These are phyloP conservation scores for Littorina saxatilis DNA, from an alignment of 1,140 invertebrate genomes.

Conservation along the genomic window DNA sequence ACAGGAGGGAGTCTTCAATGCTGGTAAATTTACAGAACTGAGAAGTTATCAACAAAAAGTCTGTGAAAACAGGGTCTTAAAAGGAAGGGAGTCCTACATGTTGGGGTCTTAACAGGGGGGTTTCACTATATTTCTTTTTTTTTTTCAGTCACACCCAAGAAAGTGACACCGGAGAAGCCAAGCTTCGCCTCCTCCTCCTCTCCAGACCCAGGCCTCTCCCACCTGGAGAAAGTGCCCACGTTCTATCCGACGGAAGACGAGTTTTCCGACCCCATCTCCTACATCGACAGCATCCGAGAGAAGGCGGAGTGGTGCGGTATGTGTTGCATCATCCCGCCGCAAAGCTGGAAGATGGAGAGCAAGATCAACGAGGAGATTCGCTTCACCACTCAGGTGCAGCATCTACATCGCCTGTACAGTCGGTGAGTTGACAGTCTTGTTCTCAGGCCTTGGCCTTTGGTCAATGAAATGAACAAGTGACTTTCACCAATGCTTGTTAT, in stretches of 20 bases:
- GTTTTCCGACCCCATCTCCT: constrained; percentile 92
- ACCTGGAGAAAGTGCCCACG: constrained; percentile 85
- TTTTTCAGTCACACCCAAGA: constrained; percentile 21
- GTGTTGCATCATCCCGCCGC: constrained; percentile 92
- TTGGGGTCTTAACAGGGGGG: too few relatives aligned
- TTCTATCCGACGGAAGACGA: constrained; percentile 90
- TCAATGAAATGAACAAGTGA: not conserved
- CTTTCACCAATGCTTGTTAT: not conserved
- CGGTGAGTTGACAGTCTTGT: constrained; percentile 54
- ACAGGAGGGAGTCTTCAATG: too few relatives aligned
- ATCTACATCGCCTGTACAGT: constrained; percentile 91
- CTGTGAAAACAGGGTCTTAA: too few relatives aligned
- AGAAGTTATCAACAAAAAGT: too few relatives aligned
- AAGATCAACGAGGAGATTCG: constrained; percentile 89
- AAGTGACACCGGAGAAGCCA: constrained; percentile 11
- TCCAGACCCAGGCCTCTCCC: constrained; percentile 45
- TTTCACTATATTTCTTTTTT: too few relatives aligned
- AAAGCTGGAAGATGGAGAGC: constrained; percentile 91
- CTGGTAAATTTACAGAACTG: too few relatives aligned
- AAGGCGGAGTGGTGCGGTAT: constrained; percentile 90
- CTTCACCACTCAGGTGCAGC: constrained; percentile 94
- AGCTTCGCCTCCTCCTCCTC: constrained; percentile 29
- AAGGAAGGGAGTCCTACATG: too few relatives aligned
- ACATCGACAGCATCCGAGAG: constrained; percentile 89
- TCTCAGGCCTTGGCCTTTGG: too few relatives aligned